Conservation (phyloP, 2,888 invertebrate genomes). For the Chymomyza procnemis region DNA sequence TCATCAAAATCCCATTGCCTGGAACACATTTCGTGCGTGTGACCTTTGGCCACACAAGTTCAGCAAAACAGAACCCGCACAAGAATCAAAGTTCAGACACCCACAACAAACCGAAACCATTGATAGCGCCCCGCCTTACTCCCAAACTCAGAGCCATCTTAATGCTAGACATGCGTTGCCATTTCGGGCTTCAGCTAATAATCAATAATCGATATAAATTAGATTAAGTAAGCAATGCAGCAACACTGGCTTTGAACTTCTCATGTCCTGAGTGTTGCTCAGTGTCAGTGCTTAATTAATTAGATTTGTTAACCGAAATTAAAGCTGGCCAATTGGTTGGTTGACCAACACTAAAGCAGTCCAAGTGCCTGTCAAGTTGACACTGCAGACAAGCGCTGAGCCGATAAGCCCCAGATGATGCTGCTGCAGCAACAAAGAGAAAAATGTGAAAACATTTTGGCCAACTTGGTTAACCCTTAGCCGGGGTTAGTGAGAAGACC, state of each 20-base stretch:
- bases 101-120: neutral
- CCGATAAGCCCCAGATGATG: conserved; percentile 60
- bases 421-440: conserved; percentile 42
- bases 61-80: neutral
- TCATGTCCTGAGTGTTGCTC: conserved; percentile 43
- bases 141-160: neutral
- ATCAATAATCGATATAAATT: conserved; percentile 9
- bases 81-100: neutral
- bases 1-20: neutral
- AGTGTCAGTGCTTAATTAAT: conserved; percentile 50
- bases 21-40: neutral
- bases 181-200: conserved; percentile 16
- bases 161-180: conserved; percentile 14
- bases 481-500: neutral
- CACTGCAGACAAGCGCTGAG: conserved; percentile 47
- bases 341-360: conserved; percentile 48
- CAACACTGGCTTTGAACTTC: conserved; percentile 46
- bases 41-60: neutral
- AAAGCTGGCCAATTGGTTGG: conserved; percentile 11
- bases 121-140: neutral
- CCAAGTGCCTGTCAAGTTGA: conserved; percentile 34
- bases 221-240: conserved; percentile 12
- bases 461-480: conserved; percentile 44
- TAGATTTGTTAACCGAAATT: conserved; percentile 8
- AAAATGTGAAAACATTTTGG: conserved; percentile 36